Percentiles rank a stretch among this genome's conserved stretches.
These are phyloP conservation scores for Lithophane socia DNA, from an alignment of 2,888 invertebrate genomes.

Conservation along the genomic window DNA sequence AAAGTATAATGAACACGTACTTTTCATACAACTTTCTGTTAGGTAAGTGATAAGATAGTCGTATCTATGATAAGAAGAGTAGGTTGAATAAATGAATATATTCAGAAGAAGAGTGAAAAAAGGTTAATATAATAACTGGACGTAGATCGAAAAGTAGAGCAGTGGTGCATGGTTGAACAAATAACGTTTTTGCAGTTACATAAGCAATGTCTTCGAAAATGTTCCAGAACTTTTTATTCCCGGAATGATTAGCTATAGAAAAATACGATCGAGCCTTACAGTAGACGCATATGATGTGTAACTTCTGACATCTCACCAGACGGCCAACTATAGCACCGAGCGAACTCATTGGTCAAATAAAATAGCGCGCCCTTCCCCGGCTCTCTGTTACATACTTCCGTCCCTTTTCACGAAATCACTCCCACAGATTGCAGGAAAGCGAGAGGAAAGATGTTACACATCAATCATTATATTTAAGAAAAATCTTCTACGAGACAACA, in stretches of 20 bases:
- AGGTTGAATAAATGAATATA: constrained; percentile 57
- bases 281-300: too few species aligned
- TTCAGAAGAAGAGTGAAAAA: constrained; percentile 28
- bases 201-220: background rate
- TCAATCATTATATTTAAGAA: background rate
- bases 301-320: too few species aligned
- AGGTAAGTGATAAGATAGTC: constrained; percentile 64
- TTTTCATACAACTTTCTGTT: constrained; percentile 66
- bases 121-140: constrained; percentile 35
- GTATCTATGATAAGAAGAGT: constrained; percentile 54
- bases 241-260: background rate
- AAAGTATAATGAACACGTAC: constrained; percentile 46
- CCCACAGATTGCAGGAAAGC: too few species aligned
- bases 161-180: constrained; percentile 9
- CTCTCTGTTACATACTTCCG: too few species aligned
- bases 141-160: constrained; percentile 19
- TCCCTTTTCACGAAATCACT: too few species aligned
- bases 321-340: too few species aligned
- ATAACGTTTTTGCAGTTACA: constrained; percentile 1
- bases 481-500: background rate
- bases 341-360: too few species aligned
- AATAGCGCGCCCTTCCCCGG: too few species aligned
- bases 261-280: too few species aligned
- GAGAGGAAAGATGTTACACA: too few species aligned
- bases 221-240: background rate